phyloP scores from a whole-genome alignment of 2,797 vertebrate genomes.

The Corythornis leucogaster region DNA sequence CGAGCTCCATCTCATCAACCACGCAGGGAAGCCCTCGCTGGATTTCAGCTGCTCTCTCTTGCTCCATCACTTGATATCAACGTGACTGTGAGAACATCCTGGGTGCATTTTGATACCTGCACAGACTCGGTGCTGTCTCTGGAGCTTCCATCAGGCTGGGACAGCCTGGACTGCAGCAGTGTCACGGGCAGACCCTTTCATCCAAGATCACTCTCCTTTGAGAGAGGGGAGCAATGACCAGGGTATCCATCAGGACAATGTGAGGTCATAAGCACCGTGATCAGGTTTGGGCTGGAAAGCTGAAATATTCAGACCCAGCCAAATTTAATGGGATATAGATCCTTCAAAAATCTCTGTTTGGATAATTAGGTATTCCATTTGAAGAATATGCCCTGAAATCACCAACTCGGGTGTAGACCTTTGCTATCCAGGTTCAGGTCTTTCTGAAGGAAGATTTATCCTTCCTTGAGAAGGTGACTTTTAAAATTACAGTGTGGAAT shows the following conservation, averaged over 20 bases:
- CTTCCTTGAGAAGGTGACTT: not conserved
- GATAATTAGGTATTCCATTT: not conserved
- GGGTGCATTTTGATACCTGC: not conserved
- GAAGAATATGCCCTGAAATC: not conserved
- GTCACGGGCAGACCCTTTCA: fast-evolving
- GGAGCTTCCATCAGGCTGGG: not conserved
- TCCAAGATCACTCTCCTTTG: not conserved
- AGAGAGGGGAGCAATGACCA: fast-evolving
- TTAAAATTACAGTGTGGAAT: fast-evolving
- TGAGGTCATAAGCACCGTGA: fast-evolving
- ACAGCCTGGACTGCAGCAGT: not conserved
- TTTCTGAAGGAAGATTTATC: not conserved
- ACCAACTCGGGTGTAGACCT: fast-evolving
- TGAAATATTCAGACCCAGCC: not conserved
- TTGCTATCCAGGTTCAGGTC: not conserved
- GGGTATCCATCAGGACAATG: not conserved
- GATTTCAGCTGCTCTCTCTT: not conserved
- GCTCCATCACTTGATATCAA: not conserved
- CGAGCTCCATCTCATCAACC: not conserved
- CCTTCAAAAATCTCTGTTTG: not conserved
- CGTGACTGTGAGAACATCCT: not conserved
- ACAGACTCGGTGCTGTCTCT: not conserved
- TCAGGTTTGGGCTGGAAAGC: not conserved
- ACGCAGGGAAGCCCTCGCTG: not conserved
- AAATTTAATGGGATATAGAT: too few relatives aligned